Evolutionary conservation across 2,888 invertebrate genomes (phyloP).

Genomic region (Noctua janthe): DNA sequence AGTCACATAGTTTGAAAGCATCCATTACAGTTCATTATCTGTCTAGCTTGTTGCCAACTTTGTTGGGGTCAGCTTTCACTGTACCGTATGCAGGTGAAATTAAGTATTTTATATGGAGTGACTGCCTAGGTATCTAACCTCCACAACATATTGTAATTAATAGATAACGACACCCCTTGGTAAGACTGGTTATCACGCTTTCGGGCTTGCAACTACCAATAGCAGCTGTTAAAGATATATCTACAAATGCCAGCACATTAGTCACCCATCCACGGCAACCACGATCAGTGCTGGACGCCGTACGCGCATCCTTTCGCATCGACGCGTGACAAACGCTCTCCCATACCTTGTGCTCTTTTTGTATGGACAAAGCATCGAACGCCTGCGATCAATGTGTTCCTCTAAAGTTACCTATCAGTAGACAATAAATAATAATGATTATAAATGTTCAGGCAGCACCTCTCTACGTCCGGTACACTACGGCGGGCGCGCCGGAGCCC

Average conservation of each 20-base stretch:
- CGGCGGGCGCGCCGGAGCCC: slow-evolving; percentile 74
- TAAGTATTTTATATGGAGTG: background rate
- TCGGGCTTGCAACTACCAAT: background rate
- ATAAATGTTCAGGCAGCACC: slow-evolving; percentile 22
- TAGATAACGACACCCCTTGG: background rate
- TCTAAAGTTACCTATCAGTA: slow-evolving; percentile 2
- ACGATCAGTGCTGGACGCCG: background rate
- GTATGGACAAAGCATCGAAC: background rate
- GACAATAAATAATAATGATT: background rate
- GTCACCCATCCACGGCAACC: background rate
- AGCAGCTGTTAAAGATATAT: background rate
- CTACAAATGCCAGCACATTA: background rate
- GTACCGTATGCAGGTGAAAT: background rate
- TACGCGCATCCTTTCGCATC: background rate
- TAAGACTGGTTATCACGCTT: background rate
- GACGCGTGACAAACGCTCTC: background rate
- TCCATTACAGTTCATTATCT: background rate
- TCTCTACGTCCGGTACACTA: slow-evolving; percentile 33
- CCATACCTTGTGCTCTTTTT: background rate
- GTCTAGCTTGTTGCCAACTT: background rate
- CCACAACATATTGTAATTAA: background rate
- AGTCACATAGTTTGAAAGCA: background rate
- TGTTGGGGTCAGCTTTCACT: background rate
- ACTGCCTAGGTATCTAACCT: background rate
- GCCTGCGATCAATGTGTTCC: no score